Conservation (phyloP, 1,140 invertebrate genomes). For the Brachionus plicatilis region DNA sequence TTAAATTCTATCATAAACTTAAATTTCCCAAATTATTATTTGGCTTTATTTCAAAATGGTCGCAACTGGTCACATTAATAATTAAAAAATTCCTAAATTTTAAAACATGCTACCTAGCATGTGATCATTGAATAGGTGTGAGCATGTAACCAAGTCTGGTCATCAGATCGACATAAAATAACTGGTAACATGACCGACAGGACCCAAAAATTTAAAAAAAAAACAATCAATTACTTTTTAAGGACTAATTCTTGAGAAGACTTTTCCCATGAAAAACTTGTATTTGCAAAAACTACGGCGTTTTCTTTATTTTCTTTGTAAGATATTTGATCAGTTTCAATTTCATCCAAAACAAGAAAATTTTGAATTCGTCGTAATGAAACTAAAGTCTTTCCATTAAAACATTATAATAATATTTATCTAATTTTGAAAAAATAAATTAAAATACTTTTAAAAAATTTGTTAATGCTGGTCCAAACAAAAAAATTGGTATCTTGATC, state of each 20-base stretch:
- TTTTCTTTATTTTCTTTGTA: background rate
- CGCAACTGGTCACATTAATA: too few species aligned
- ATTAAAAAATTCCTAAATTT: too few species aligned
- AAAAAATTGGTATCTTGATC: conserved; percentile 75
- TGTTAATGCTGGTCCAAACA: conserved; percentile 60
- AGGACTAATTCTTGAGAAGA: background rate
- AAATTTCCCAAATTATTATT: too few species aligned
- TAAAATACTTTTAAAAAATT: conserved; percentile 5
- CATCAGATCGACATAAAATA: too few species aligned
- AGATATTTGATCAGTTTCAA: background rate
- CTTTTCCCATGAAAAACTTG: background rate
- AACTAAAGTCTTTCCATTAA: background rate
- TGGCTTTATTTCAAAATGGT: too few species aligned
- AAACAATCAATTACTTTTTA: background rate
- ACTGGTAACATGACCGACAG: too few species aligned
- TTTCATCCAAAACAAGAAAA: conserved; percentile 30
- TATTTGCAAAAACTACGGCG: background rate
- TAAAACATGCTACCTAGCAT: too few species aligned
- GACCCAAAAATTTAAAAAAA: too few species aligned
- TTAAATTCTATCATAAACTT: too few species aligned
- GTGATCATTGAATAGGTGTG: too few species aligned
- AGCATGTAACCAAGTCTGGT: too few species aligned
- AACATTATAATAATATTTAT: too few species aligned
- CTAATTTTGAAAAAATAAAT: background rate
- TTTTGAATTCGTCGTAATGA: background rate